Base-by-base conservation (phyloP, 53 echinoderm and acorn worm genomes). In the Echinometra lucunter region DNA sequence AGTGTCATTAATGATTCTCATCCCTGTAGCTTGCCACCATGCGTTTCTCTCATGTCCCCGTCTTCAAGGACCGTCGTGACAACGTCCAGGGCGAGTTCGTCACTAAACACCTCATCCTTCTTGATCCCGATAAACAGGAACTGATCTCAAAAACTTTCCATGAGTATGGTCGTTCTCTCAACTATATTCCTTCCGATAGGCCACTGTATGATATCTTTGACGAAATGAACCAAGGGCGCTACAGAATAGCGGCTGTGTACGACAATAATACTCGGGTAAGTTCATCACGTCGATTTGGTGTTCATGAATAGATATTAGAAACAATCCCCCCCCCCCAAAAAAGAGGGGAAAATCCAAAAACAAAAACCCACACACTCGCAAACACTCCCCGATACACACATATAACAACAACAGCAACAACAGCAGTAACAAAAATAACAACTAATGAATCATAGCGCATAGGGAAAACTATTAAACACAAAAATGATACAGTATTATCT, bases 121-220 rank as follows among this genome's bases (percentile, higher is more conserved):
- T 97, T 8, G 96, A 97, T 88, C 96, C 96, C 55, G 94, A 95
- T 32, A 91, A 96, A 23, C 82, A 90, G 32, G 81, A 57, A 34
- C 74, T 93, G 27, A 90, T 97, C 23, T 93, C 91, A 35, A 83
- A 92, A 30, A 91, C 97, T 89, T 96, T 96, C 82, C 66, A 66
- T 37, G 85, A 95, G 60, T 95, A 96, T 37, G 96, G 96, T 80
- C 96, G 97, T 2, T 60, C 94, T 47, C 92, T 97, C 35, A 88
- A 95, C 60, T 94, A 57, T 42, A 94, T 97, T n/a, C 92, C 96
- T 4, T 58, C 88, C 58, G 60, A 58, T 58, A 95, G 63, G 91
- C 96, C 96, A 9, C 87, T 97, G 15, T 97, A 96, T 49, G 96
- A 96, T 38, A 66, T 97, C 4, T 94, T 97, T 12, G 97, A 97